Conservation (phyloP, 2,113 vertebrate species). For the Corvus hawaiiensis region DNA sequence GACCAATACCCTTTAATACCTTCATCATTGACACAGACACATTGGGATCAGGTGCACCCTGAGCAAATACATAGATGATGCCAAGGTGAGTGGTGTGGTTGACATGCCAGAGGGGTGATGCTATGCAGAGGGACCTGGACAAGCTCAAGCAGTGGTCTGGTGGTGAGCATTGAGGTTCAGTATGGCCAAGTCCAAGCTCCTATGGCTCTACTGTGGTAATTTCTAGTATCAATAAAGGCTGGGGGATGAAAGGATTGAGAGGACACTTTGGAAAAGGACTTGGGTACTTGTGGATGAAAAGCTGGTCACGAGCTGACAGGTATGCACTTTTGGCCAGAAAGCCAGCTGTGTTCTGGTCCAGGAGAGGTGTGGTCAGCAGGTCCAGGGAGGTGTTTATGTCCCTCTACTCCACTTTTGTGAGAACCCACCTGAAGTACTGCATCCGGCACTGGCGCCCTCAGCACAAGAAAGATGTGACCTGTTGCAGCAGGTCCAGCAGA, state of each 20-base stretch:
- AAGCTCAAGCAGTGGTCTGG: background rate
- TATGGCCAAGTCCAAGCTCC: background rate
- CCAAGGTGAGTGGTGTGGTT: background rate
- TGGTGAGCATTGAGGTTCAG: background rate
- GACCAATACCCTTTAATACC: background rate
- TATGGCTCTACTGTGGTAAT: background rate
- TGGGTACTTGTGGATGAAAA: background rate
- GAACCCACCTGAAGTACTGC: background rate
- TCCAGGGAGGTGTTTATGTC: background rate
- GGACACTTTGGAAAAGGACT: background rate
- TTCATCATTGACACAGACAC: background rate
- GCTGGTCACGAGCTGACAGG: background rate
- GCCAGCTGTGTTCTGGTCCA: background rate
- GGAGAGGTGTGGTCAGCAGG: background rate
- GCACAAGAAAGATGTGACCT: background rate
- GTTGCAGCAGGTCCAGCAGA: background rate
- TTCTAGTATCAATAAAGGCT: background rate
- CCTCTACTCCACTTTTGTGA: background rate
- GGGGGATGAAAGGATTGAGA: background rate
- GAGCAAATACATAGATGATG: background rate
- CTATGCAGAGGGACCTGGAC: background rate
- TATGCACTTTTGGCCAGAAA: background rate
- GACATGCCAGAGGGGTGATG: background rate
- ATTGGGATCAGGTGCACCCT: background rate
- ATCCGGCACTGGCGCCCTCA: background rate